Evolutionary conservation across 2,797 vertebrate genomes (phyloP), one percentile per base, ranked within the genome.

Genomic region (Allobates femoralis): DNA sequence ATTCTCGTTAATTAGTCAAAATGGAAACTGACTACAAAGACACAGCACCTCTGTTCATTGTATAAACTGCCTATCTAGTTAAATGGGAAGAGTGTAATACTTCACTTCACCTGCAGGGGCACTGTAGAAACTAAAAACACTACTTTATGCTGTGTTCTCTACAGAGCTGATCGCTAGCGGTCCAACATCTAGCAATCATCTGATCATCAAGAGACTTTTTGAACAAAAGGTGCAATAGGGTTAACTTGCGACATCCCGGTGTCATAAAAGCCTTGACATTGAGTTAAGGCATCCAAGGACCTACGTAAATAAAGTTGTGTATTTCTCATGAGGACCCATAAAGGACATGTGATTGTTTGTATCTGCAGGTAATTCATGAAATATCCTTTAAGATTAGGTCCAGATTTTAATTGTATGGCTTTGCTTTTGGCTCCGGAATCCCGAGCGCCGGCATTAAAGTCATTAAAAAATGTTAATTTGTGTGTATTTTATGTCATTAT

Each of bases 401-500:
- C 69, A 50, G 69, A 83, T 83, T 83, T 60, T 74, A 83, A 74
- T 83, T 74, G 30, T 32, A 73, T 14, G 69, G n/a, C 73, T 86
- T 60, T 11, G 32, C 71, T 64, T 53, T 23, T 8, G 82, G 58
- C 50, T 85, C 21, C 10, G 46, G 19, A 46, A 56, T 26, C 32
- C 41, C 15, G 67, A 75, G 69, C 56, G 30, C 3, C 23, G 58
- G 28, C 82, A 84, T 74, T 76, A 64, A 32, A 81, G 46, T 79
- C 69, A 85, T 85, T 88, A 85, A 88, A 88, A 85, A 81, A 81
- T 88, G 78, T 83, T 88, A 85, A 88, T 88, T 85, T 88, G 87
- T 81, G 83, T 81, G 83, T 85, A 81, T 88, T 81, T 88, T 79
- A 84, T 88, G 79, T 84, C 73, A 74, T 87, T 85, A 81, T 86